Conservation (phyloP, 2,797 vertebrate genomes). For the Karalla daura region DNA sequence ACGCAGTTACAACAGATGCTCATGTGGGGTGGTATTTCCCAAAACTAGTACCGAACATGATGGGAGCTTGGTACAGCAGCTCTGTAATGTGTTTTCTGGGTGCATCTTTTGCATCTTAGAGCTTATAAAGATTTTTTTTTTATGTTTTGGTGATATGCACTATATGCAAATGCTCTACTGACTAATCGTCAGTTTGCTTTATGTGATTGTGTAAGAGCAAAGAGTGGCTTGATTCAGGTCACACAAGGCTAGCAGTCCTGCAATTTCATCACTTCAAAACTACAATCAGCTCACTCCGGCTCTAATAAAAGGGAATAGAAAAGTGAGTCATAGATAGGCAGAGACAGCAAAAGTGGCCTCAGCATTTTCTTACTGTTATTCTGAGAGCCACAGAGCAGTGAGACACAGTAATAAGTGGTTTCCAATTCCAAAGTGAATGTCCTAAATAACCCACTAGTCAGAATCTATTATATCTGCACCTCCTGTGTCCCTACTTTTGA, state of each 20-base stretch:
- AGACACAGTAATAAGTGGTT: constrained; percentile 27
- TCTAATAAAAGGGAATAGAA: constrained; percentile 3
- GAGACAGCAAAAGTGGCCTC: background rate
- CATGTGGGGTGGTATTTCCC: too few relatives aligned
- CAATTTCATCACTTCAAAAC: constrained; percentile 21
- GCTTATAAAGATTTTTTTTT: too few relatives aligned
- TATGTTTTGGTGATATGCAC: too few relatives aligned
- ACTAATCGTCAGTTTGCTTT: background rate
- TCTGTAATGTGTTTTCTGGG: too few relatives aligned
- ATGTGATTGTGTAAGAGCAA: background rate
- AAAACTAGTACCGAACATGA: too few relatives aligned
- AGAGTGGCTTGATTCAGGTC: background rate
- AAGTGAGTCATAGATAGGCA: constrained; percentile 23
- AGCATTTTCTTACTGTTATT: constrained; percentile 23
- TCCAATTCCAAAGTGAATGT: constrained; percentile 18
- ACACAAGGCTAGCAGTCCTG: constrained; percentile 11
- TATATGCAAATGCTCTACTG: background rate
- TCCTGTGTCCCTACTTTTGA: constrained; percentile 8
- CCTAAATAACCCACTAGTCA: constrained; percentile 12
- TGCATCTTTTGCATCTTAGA: too few relatives aligned
- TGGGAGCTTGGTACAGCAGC: too few relatives aligned
- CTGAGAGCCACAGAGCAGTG: constrained; percentile 17
- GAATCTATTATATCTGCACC: constrained; percentile 24
- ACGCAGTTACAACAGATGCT: too few relatives aligned
- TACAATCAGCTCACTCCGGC: background rate